Base-by-base conservation (phyloP, 2,113 vertebrate species). In the Odobenus rosmarus region DNA sequence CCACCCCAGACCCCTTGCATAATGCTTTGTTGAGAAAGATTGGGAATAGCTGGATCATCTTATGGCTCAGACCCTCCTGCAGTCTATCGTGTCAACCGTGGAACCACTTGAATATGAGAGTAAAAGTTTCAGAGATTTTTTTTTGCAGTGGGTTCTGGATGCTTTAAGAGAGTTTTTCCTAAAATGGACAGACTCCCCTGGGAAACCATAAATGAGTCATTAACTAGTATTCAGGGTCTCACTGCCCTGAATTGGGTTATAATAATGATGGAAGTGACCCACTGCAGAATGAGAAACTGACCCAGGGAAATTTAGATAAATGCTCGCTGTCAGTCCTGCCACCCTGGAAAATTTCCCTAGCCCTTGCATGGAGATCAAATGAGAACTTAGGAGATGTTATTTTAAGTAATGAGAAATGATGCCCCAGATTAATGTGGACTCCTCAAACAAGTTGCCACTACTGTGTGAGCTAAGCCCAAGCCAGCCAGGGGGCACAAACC, bases 251-350 rank as follows among this genome's bases (percentile, higher is more conserved):
- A 96, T 33, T 96, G 26, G 74, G 26, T 92, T 94, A 93, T 26
- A 51, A 71, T 93, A 90, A 88, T 97, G 90, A 96, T 90, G 88
- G 69, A 84, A 82, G 26, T 92, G 61, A 81, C 26, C 71, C 79
- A 90, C 6, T 79, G 39, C n/a, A 83, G 87, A 97, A 84, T 87
- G 87, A 87, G 62, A 97, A 90, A 88, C 81, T 94, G 92, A 33
- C 83, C 83, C 92, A 61, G 21, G 33, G 42, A 96, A 95, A 96
- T 96, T 80, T 93, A 93, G 74, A 96, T 89, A 87, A 97, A 96
- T 96, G 79, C 51, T 95, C 77, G 19, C 79, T 95, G 59, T 95
- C 92, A 95, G 16, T 55, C 61, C 8, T 72, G 49, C 69, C 49
- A 87, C 59, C 46, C 59, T 89, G 74, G 59, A 96, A 92, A 95